Conservation (phyloP, 2,888 invertebrate genomes). For the Morpho deidamia region DNA sequence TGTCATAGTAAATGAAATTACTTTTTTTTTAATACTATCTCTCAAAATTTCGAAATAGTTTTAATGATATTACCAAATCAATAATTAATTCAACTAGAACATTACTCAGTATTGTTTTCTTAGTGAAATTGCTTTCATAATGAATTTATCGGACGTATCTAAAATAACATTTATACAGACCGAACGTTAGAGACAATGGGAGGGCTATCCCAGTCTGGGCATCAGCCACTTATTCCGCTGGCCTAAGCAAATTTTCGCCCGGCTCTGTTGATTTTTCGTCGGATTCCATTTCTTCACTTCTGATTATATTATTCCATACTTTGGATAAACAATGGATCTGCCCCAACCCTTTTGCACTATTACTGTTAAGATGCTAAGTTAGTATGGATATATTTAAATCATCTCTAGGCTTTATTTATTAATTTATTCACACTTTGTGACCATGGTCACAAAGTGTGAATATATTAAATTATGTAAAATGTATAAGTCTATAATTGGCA, state of each 20-base stretch:
- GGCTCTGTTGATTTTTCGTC: constrained; percentile 73
- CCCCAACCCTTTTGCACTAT: constrained; percentile 74
- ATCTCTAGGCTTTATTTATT: not conserved
- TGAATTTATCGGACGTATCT: constrained; percentile 12
- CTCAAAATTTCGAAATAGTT: too few species aligned
- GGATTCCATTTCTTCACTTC: constrained; percentile 77
- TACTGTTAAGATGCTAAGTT: constrained; percentile 40
- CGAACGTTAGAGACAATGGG: constrained; percentile 53
- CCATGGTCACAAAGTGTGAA: too few species aligned
- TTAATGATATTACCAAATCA: too few species aligned
- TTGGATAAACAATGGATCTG: constrained; percentile 69
- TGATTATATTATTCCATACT: constrained; percentile 78
- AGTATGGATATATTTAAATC: constrained; percentile 34
- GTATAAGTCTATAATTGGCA: too few species aligned
- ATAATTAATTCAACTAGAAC: too few species aligned
- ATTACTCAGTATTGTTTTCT: constrained; percentile 4
- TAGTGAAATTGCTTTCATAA: constrained; percentile 10
- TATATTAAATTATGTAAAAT: too few species aligned
- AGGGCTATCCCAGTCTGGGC: constrained; percentile 43
- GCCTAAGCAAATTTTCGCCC: constrained; percentile 77
- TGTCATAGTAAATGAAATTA: too few species aligned
- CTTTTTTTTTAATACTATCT: too few species aligned
- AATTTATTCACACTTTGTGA: not conserved
- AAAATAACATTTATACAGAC: constrained; percentile 37
- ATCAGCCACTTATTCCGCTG: constrained; percentile 73